phyloP scores from a whole-genome alignment of 2,797 vertebrate genomes.

The Cossypha dichroa region DNA sequence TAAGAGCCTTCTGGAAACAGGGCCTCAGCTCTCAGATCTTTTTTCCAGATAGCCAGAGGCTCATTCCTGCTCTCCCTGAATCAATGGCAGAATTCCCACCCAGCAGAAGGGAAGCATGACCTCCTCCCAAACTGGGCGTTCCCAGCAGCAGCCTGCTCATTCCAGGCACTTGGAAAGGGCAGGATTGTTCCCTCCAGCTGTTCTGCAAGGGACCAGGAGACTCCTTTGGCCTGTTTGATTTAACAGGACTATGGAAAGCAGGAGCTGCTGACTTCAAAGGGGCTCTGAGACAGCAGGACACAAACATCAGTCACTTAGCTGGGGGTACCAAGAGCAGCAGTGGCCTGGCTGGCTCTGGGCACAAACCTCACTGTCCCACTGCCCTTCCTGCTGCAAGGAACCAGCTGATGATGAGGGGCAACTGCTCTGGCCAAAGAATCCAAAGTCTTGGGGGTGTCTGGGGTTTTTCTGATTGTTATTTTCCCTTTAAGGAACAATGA shows the following conservation, averaged over 20 bases:
- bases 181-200: not conserved
- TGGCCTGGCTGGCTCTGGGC: not conserved
- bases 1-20: not conserved
- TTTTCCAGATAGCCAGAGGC: conserved; percentile 10
- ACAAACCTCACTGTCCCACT: not conserved
- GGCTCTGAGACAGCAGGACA: not conserved
- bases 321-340: not conserved
- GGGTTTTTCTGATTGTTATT: not conserved
- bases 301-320: not conserved
- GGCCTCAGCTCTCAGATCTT: not conserved
- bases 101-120: not conserved
- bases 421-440: not conserved
- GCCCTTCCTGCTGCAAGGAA: not conserved
- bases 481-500: not conserved
- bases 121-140: not conserved
- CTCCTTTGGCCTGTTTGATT: not conserved
- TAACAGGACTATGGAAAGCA: not conserved
- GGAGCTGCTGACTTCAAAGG: not conserved
- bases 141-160: not conserved
- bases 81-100: not conserved
- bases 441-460: not conserved
- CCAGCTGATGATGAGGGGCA: not conserved
- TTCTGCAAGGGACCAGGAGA: not conserved
- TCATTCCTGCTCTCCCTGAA: conserved; percentile 14
- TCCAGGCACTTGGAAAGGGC: not conserved